These are phyloP conservation scores for Brachypteracias leptosomus DNA, from an alignment of 2,113 vertebrate species.

Conservation along the genomic window DNA sequence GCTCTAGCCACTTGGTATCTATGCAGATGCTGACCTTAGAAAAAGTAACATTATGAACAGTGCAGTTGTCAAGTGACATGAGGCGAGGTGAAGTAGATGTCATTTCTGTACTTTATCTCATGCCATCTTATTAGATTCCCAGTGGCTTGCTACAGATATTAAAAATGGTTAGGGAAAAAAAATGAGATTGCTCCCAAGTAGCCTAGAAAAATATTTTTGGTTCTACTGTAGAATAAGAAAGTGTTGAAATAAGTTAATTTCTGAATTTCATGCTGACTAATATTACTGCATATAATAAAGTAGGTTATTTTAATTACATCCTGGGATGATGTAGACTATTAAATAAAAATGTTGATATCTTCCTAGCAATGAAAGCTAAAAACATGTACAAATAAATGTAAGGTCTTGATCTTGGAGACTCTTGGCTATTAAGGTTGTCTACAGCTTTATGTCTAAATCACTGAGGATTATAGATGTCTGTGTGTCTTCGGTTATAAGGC, in stretches of 20 bases:
- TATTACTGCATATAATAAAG: not conserved
- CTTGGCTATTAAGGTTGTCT: not conserved
- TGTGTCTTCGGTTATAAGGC: not conserved
- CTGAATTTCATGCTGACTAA: not conserved
- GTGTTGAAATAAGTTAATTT: not conserved
- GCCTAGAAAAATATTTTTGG: not conserved
- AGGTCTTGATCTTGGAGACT: not conserved
- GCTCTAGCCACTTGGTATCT: not conserved
- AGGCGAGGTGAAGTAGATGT: not conserved
- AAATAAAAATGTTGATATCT: not conserved
- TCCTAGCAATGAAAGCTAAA: not conserved
- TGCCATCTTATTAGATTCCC: not conserved
- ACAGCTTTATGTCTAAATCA: not conserved
- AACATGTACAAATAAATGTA: not conserved
- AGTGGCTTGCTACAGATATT: not conserved
- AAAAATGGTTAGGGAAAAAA: not conserved
- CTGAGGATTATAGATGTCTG: not conserved
- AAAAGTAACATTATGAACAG: not conserved
- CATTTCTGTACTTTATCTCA: not conserved
- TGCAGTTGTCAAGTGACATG: not conserved
- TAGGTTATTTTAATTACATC: conserved; percentile 9
- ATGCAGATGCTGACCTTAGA: not conserved
- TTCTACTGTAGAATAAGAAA: not conserved
- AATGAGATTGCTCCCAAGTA: not conserved
- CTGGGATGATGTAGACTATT: not conserved